Evolutionary conservation across 2,888 invertebrate genomes (phyloP).

Genomic region (Machimus atricapillus): DNA sequence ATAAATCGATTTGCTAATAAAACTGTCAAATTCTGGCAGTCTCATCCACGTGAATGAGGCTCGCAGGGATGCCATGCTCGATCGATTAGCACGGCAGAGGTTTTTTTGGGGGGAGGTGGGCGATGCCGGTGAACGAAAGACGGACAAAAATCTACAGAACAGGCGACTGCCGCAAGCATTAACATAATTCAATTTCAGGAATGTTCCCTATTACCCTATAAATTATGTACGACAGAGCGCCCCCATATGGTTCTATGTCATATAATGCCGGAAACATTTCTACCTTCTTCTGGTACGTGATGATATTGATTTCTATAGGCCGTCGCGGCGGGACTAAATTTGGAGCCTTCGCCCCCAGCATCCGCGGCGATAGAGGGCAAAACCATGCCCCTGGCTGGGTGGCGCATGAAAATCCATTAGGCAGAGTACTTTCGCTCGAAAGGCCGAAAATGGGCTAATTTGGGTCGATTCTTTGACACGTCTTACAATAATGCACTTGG

Average conservation of each 20-base stretch:
- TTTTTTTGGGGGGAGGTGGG: neutral
- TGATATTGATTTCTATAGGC: conserved; percentile 28
- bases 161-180: conserved; percentile 42
- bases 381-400: neutral
- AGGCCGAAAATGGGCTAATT: conserved; percentile 37
- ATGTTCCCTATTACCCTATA: conserved; percentile 35
- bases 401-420: neutral
- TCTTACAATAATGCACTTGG: conserved; percentile 28
- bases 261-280: conserved; percentile 25
- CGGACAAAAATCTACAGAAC: neutral
- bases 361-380: neutral
- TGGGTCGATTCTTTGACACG: conserved; percentile 43
- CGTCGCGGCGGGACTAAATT: neutral
- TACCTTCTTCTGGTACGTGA: neutral
- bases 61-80: neutral
- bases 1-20: conserved; percentile 13
- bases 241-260: conserved; percentile 1
- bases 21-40: conserved; percentile 3
- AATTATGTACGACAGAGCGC: conserved; percentile 44
- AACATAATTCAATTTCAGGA: conserved; percentile 44
- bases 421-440: neutral
- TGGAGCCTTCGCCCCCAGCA: neutral
- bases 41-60: neutral
- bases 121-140: neutral
- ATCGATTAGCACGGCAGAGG: neutral